Evolutionary conservation across 2,888 invertebrate genomes (phyloP).

Genomic region (Trissolcus brochymenae): DNA sequence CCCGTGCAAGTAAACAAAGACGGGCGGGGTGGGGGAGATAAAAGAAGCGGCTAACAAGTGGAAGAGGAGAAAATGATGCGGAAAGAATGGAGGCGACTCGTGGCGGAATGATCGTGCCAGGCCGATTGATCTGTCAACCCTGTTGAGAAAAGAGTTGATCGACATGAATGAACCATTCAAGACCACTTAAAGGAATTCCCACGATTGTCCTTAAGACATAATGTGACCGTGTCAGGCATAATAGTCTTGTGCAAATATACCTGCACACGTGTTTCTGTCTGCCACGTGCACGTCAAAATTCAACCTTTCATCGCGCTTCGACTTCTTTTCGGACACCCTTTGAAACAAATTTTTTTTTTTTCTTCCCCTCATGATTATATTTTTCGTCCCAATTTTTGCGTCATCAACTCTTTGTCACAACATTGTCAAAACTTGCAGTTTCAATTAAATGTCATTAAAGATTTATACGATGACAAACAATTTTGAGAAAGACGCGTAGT

Average conservation of each 20-base stretch:
- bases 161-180: conserved; percentile 76
- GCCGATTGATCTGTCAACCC: conserved; percentile 75
- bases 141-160: conserved; percentile 73
- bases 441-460: no score
- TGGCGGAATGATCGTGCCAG: conserved; percentile 56
- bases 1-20: conserved; percentile 43
- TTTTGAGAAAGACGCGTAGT: no score
- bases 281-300: conserved; percentile 44
- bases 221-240: conserved; percentile 68
- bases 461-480: no score
- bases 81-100: conserved; percentile 50
- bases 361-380: no score
- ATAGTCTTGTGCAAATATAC: conserved; percentile 59
- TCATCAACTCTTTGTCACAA: no score
- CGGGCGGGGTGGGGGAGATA: conserved; percentile 32
- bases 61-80: conserved; percentile 59
- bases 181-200: conserved; percentile 75
- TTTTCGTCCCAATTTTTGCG: no score
- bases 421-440: no score
- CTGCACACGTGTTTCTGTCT: conserved; percentile 46
- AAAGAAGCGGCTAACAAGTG: conserved; percentile 46
- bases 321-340: background rate
- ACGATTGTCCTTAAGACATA: conserved; percentile 75
- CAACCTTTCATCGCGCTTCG: background rate
- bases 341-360: conserved; percentile 5